Base-by-base conservation (phyloP, 2,113 vertebrate genomes). In the Rhabdornis inornatus region DNA sequence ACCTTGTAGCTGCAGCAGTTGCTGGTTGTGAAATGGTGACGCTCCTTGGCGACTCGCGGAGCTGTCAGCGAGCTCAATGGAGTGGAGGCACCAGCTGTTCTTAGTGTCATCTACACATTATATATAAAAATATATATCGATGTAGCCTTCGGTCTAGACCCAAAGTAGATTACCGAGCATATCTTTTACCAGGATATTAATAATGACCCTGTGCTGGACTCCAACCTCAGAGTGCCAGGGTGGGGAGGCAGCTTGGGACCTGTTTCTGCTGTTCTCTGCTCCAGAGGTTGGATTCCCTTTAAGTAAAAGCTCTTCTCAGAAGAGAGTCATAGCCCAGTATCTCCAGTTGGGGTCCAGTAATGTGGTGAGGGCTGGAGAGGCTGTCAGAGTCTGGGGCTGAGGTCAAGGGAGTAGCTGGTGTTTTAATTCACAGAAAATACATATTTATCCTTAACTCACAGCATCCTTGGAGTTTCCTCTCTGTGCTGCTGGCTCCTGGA, bases 341-440 rank as follows among this genome's bases (percentile, higher is more conserved):
- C 53, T 50, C 49, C 35, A 37, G 8, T 0, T 50, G 28, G 14
- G 9, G 20, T 28, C 15, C 7, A 55, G 57, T 17, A 19, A 20
- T 0, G 13, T 0, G 0, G 30, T 50, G 83, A 55, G 55, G 27
- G n/a, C n/a, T 35, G 33, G 31, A 65, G 55, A 30, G 37, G 42
- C 44, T 21, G 21, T 47, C 21, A 22, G 45, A 6, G 24, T 16
- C 9, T 12, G n/a, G 23, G 70, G 59, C 42, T 56, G 60, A 57
- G 50, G 60, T 15, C 50, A 35, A n/a, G 52, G n/a, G 33, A 0
- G 0, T 8, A 27, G 27, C 30, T 57, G 24, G 17, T 35, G 83
- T 20, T 50, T 35, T 66, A 76, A 59, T 25, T 59, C 31, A 35
- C 61, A 66, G 52, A 59, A 66, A 76, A 76, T 7, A 25, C 37